Percentiles rank a stretch among this genome's conserved stretches.
Conservation (phyloP, 2,888 invertebrate genomes). For the Timandra comae region DNA sequence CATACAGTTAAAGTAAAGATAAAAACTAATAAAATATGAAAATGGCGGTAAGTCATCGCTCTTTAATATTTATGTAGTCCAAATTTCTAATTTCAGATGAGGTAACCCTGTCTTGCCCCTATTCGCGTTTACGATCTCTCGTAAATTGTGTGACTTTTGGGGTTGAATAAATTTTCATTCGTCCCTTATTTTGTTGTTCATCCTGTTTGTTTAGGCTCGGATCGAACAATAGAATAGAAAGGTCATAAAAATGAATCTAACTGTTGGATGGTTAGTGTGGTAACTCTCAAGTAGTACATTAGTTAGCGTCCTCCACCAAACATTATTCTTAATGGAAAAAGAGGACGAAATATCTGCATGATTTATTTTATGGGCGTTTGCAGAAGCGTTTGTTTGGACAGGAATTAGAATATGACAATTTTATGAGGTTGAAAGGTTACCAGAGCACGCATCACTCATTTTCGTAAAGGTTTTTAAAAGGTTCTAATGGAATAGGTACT, state of each 20-base stretch:
- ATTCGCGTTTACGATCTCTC: constrained; percentile 30
- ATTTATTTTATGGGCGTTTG: not conserved
- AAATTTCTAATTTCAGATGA: constrained; percentile 11
- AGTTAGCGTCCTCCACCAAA: too few species aligned
- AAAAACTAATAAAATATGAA: not conserved
- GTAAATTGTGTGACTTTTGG: constrained; percentile 33
- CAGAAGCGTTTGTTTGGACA: constrained; percentile 18
- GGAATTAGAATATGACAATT: too few species aligned
- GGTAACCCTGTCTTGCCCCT: constrained; percentile 21
- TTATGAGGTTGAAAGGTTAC: too few species aligned
- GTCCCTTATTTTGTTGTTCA: constrained; percentile 31
- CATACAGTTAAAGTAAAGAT: too few species aligned
- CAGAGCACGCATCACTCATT: too few species aligned
- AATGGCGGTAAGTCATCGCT: constrained; percentile 1
- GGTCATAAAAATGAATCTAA: constrained; percentile 7
- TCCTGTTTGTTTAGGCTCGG: constrained; percentile 31
- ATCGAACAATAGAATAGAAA: constrained; percentile 20
- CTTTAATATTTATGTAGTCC: constrained; percentile 4
- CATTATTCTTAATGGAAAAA: too few species aligned
- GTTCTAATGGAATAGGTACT: too few species aligned
- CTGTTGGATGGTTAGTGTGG: too few species aligned
- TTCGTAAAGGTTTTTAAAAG: too few species aligned
- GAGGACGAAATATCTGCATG: too few species aligned
- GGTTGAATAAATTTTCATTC: constrained; percentile 31
- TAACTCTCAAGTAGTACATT: too few species aligned